Base-by-base conservation (phyloP, 92 coral and sea anemone genomes). In the Siderastrea siderea region DNA sequence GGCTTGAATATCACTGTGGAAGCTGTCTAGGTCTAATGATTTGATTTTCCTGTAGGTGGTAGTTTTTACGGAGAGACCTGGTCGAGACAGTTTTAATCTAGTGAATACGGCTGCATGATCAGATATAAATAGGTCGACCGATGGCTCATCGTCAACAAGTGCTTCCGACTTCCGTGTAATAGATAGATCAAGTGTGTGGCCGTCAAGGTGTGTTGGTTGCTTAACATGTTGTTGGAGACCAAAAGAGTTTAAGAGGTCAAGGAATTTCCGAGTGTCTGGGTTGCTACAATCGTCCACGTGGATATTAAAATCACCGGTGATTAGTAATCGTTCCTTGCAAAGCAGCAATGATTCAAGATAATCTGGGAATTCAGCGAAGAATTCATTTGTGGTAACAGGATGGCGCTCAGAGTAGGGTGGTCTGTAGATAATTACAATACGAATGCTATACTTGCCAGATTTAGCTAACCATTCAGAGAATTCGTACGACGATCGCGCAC, bases 141-240 rank as follows among this genome's bases (percentile, higher is more conserved):
- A 5, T 57, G 94, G 86, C 78, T 70, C 57, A 14, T 75, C 69
- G 3, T 44, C 68, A 61, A 85, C 44, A 46, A 87, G 59, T 64
- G 55, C 2, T 70, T 87, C 91, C 52, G 79, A 81, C 81, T 62
- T 77, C 48, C 92, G 92, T 63, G 88, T 88, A 68, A 88, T 87
- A 81, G 71, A 38, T 54, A 87, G 44, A 75, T 87, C 91, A 71
- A 88, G 84, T 55, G 88, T 82, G 82, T 88, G 92, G 69, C 88
- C 78, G 4, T 80, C 75, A 75, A 55, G 87, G 46, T 79, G 92
- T 44, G 88, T 82, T 44, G 83, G 88, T 57, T 68, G 69, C 51
- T 70, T 63, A 65, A 92, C 85, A 84, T 92, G 90, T 81, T 92
- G 90, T n/a, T 78, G 69, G 68, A 84, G 90, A 46, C 84, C 90